phyloP scores from a whole-genome alignment of 2,113 vertebrate genomes.

The Hypanus sabinus region DNA sequence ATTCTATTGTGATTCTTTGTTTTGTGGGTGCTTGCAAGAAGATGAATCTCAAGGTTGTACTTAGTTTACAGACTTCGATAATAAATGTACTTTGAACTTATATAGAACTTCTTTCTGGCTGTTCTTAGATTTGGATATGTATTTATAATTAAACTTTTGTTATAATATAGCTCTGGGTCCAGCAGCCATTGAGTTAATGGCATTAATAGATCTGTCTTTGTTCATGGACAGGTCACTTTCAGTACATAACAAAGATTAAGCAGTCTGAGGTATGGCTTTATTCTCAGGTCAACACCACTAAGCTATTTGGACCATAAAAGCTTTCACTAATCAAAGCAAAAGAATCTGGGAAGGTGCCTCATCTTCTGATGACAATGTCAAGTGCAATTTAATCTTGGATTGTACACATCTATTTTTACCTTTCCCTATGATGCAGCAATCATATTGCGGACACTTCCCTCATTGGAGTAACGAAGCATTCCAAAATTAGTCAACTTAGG shows the following conservation, averaged over 20 bases:
- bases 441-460: not conserved
- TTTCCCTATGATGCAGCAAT: not conserved
- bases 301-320: not conserved
- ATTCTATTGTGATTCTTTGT: too few species aligned
- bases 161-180: not conserved
- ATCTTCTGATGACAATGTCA: not conserved
- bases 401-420: not conserved
- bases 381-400: not conserved
- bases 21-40: too few species aligned
- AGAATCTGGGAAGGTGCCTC: not conserved
- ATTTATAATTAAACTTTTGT: not conserved
- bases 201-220: not conserved
- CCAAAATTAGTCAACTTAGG: not conserved
- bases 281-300: not conserved
- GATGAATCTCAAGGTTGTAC: too few species aligned
- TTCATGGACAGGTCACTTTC: not conserved
- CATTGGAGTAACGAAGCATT: not conserved
- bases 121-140: not conserved
- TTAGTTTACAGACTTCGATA: too few species aligned
- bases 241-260: not conserved
- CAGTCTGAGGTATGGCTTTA: not conserved
- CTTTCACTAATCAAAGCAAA: not conserved
- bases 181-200: not conserved
- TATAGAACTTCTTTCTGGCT: not conserved
- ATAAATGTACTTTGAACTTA: too few species aligned